These are phyloP conservation scores for Hydrozoanthus tunicans DNA, from an alignment of 64 coral and sea anemone genomes.

Conservation along the genomic window DNA sequence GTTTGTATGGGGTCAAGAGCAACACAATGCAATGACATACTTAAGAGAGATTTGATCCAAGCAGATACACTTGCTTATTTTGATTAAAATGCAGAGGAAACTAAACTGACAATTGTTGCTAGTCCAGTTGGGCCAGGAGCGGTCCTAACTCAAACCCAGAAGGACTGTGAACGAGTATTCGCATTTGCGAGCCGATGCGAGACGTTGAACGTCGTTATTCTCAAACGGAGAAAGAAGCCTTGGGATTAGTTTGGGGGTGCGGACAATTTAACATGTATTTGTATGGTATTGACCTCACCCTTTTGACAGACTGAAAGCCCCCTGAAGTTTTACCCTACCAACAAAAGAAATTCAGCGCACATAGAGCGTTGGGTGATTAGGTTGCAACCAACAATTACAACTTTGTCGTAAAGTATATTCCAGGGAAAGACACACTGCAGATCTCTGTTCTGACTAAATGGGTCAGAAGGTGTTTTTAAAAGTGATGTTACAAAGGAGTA, in stretches of 20 bases:
- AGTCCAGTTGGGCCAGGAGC: constrained; percentile 6
- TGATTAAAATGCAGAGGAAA: too few species aligned
- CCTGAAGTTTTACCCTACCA: neutral
- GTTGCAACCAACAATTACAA: neutral
- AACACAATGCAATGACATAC: constrained; percentile 10
- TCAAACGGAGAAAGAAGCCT: neutral
- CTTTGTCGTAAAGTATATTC: neutral
- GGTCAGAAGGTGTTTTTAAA: neutral
- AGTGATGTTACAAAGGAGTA: constrained; percentile 30
- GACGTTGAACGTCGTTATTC: constrained; percentile 3
- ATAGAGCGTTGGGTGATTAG: constrained; percentile 5
- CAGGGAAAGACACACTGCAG: too few species aligned
- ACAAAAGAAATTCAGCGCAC: neutral
- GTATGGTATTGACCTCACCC: constrained; percentile 10
- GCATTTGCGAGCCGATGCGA: constrained; percentile 9
- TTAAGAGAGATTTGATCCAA: constrained; percentile 37
- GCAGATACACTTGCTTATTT: too few species aligned
- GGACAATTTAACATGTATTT: neutral
- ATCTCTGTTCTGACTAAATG: neutral
- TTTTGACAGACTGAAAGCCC: neutral
- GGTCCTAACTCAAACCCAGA: constrained; percentile 33
- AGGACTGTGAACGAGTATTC: constrained; percentile 7
- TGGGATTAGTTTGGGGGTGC: neutral
- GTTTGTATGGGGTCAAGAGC: too few species aligned
- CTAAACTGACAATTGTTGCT: constrained; percentile 24